These are phyloP conservation scores for Caenorhabditis panamensis DNA, from an alignment of 2,888 invertebrate species.

Conservation along the genomic window DNA sequence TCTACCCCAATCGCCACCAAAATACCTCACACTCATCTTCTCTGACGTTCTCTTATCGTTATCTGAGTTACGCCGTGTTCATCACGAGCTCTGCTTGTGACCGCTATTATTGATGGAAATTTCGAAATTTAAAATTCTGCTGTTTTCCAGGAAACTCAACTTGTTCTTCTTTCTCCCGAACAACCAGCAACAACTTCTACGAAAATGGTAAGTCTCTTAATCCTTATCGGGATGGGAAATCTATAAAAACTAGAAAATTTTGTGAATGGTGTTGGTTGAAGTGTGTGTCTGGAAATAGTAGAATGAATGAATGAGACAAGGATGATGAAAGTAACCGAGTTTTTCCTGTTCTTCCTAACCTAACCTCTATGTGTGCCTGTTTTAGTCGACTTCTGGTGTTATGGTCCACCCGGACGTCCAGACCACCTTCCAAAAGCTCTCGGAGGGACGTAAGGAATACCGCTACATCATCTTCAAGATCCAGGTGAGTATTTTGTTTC, in stretches of 20 bases:
- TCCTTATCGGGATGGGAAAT: constrained; percentile 19
- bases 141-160: constrained; percentile 48
- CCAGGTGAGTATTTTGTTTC: constrained; percentile 62
- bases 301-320: constrained; percentile 1
- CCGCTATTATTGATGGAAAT: constrained; percentile 3
- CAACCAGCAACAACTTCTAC: constrained; percentile 28
- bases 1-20: constrained; percentile 12
- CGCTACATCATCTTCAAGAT: constrained; percentile 82
- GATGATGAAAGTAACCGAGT: constrained; percentile 20
- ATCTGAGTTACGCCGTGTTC: constrained; percentile 36
- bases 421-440: constrained; percentile 80
- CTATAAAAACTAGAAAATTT: constrained; percentile 6
- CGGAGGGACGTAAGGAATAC: constrained; percentile 80
- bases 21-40: constrained; percentile 31
- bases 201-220: constrained; percentile 50
- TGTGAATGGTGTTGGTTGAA: constrained; percentile 45
- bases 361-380: constrained; percentile 49
- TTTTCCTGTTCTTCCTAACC: constrained; percentile 34
- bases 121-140: constrained; percentile 23
- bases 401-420: constrained; percentile 81
- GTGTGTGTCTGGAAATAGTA: constrained; percentile 14
- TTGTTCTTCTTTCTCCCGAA: constrained; percentile 38
- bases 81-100: constrained; percentile 36
- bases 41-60: constrained; percentile 8
- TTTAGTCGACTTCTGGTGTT: constrained; percentile 80